A percentile compares a stretch with the other conserved stretches of the same genome.
These are phyloP conservation scores for Cepphus grylle DNA, from an alignment of 2,113 vertebrate genomes.

Conservation along the genomic window DNA sequence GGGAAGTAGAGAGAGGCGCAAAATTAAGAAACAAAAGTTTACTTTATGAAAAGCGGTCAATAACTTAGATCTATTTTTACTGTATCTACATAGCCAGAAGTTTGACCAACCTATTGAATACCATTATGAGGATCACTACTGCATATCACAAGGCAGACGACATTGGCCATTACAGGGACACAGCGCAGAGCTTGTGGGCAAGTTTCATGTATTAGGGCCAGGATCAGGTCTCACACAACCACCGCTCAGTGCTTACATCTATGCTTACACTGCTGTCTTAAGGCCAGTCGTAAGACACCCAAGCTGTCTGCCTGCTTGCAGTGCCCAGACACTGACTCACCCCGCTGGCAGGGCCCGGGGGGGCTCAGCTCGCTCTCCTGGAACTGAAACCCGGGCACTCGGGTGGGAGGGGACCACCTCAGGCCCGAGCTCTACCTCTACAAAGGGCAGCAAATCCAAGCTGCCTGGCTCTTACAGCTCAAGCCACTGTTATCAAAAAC, in stretches of 20 bases:
- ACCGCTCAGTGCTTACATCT: neutral
- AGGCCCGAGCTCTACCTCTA: neutral
- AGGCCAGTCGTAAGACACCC: neutral
- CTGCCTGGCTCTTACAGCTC: neutral
- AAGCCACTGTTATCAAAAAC: neutral
- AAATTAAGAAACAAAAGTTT: neutral
- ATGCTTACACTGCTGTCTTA: neutral
- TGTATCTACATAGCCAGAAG: fast-evolving
- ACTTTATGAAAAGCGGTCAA: neutral
- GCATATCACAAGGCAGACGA: neutral
- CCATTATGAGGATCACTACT: neutral
- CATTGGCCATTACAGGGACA: neutral
- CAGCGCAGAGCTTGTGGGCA: fast-evolving
- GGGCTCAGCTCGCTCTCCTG: neutral
- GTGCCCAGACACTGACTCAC: neutral
- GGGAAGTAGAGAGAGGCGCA: neutral
- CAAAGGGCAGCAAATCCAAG: neutral
- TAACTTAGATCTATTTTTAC: neutral
- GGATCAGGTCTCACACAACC: neutral
- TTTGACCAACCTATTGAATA: neutral
- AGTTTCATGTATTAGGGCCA: neutral
- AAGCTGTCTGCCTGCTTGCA: neutral
- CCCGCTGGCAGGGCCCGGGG: fast-evolving
- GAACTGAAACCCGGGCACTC: neutral
- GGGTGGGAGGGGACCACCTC: neutral